A percentile compares a stretch with the other conserved stretches of the same genome.
Conservation (phyloP, 1,140 invertebrate genomes). For the Drosophila insularis region DNA sequence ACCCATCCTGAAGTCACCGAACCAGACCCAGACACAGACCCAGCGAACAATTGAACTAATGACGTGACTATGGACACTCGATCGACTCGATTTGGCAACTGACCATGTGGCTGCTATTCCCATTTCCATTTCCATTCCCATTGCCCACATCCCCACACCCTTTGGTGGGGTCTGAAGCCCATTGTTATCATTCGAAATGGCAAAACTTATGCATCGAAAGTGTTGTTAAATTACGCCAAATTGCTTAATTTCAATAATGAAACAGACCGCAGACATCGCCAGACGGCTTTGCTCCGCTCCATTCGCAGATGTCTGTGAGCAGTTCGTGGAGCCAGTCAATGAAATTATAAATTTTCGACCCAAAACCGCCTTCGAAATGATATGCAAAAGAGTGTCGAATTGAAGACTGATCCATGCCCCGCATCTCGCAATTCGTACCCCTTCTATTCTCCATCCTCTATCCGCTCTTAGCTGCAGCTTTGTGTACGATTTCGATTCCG, state of each 20-base stretch:
- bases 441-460: background rate
- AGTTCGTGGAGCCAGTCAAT: slow-evolving; percentile 52
- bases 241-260: slow-evolving; percentile 81
- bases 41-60: slow-evolving; percentile 73
- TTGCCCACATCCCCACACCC: background rate
- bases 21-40: slow-evolving; percentile 34
- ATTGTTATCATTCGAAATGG: slow-evolving; percentile 72
- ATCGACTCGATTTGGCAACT: slow-evolving; percentile 34
- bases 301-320: no score
- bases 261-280: slow-evolving; percentile 41
- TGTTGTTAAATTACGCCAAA: slow-evolving; percentile 81
- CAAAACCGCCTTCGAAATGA: slow-evolving; percentile 43
- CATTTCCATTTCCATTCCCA: slow-evolving; percentile 16
- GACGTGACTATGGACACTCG: slow-evolving; percentile 75
- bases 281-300: no score
- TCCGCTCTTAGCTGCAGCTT: slow-evolving; percentile 1
- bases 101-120: slow-evolving; percentile 5
- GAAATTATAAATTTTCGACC: slow-evolving; percentile 73
- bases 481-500: slow-evolving; percentile 18
- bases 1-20: slow-evolving; percentile 19
- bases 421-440: background rate
- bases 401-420: slow-evolving; percentile 27
- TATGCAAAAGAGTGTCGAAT: slow-evolving; percentile 65
- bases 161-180: no score
- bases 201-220: slow-evolving; percentile 77